phyloP scores from a whole-genome alignment of 2,113 vertebrate genomes.

The Heteronetta atricapilla region DNA sequence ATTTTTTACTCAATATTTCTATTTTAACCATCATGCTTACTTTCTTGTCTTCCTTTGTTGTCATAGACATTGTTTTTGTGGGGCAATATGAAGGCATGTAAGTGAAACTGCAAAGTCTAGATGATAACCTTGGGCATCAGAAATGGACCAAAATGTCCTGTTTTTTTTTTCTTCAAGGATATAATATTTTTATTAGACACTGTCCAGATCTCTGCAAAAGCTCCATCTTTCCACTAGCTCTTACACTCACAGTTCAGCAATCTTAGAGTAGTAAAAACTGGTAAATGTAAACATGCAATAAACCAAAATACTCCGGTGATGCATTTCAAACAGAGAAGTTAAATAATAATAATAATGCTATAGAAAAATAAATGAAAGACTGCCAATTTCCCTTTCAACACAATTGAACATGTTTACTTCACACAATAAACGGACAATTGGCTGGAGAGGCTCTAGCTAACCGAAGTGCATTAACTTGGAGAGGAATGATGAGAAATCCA shows the following conservation, averaged over 20 bases:
- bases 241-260: not conserved
- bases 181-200: not conserved
- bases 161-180: not conserved
- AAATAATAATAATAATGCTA: not conserved
- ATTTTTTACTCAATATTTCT: not conserved
- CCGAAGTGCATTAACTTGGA: not conserved
- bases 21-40: not conserved
- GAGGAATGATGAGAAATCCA: constrained; percentile 37
- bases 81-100: not conserved
- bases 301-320: not conserved
- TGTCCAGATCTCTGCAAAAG: not conserved
- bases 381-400: constrained; percentile 34
- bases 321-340: not conserved
- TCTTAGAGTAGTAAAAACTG: not conserved
- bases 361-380: not conserved
- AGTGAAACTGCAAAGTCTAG: not conserved
- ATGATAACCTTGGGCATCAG: not conserved
- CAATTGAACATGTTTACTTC: not conserved
- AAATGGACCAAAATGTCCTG: not conserved
- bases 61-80: not conserved
- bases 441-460: not conserved
- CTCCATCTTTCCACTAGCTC: not conserved
- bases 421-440: not conserved
- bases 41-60: not conserved
- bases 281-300: constrained; percentile 12